Conservation (phyloP, 2,797 vertebrate genomes). For the Pangasius krempfi region DNA sequence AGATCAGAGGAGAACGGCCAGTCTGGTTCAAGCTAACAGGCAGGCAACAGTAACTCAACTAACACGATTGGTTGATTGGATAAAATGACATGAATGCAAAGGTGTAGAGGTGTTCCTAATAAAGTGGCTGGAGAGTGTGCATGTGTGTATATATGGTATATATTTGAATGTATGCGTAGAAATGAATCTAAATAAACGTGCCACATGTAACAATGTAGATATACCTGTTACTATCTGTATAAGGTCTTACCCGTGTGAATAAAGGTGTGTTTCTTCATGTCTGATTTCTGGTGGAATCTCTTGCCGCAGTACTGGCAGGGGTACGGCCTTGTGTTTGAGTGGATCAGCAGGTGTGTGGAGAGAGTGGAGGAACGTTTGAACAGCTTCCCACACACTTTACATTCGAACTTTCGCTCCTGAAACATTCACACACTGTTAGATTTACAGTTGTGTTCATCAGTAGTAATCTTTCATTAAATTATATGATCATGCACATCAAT, state of each 20-base stretch:
- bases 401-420: slow-evolving; percentile 68
- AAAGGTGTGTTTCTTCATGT: slow-evolving; percentile 87
- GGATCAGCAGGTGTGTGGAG: slow-evolving; percentile 78
- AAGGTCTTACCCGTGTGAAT: slow-evolving; percentile 65
- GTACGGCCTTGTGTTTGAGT: slow-evolving; percentile 74
- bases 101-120: not conserved
- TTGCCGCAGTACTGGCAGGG: slow-evolving; percentile 76
- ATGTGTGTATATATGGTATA: not conserved
- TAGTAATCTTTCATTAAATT: not conserved
- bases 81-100: no score
- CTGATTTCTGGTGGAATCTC: slow-evolving; percentile 80
- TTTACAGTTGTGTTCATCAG: not conserved
- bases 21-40: no score
- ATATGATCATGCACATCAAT: not conserved
- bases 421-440: not conserved
- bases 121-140: not conserved
- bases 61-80: no score
- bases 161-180: no score
- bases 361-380: slow-evolving; percentile 76
- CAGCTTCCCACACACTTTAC: slow-evolving; percentile 70
- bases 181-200: not conserved
- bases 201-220: not conserved
- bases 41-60: no score
- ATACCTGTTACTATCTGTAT: not conserved
- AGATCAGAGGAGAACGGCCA: no score